Evolutionary conservation across 2,888 invertebrate genomes (phyloP), one percentile per base, ranked within the genome.

Genomic region (Ethmia dodecea): DNA sequence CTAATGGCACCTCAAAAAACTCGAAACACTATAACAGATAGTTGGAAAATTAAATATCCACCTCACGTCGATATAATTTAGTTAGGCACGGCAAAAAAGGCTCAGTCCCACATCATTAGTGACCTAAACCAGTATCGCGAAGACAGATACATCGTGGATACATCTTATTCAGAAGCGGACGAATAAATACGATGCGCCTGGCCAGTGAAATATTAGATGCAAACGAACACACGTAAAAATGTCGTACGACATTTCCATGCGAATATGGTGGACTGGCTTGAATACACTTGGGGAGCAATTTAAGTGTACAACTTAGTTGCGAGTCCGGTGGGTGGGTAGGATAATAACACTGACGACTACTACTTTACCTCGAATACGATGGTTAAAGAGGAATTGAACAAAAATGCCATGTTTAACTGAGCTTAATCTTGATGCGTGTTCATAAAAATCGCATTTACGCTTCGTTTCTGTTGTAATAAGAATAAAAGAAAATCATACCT

Each of bases 171-270:
- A 69, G 55, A 57, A 43, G 51, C 41, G 45, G 41, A 51, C 50
- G 62, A 55, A 81, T 77, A 76, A 79, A 80, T 68, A 77, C 77
- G 78, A 79, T 68, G 71, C 63, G 53, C 60, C 20, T 48, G 43
- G 49, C 61, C 60, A 63, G 67, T 72, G 68, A 79, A 77, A 77
- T 76, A 79, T 79, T 76, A 79, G 72, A 83, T 83, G 79, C 77
- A 75, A 73, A 74, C 58, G 52, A 54, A 55, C 64, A 45, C 49
- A 60, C 49, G 71, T 72, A 81, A 83, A 84, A 80, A 81, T 80
- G 79, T 71, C 56, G 72, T 45, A 35, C 48, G 38, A 38, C 44
- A 83, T 83, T 80, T 71, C 56, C 80, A 84, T 83, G 68, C 42
- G 43, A 52, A 63, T 72, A 76, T 81, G 80, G 81, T 31, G 32